These are phyloP conservation scores for Actinia equina DNA, from an alignment of 64 coral and sea anemone genomes.

Conservation along the genomic window DNA sequence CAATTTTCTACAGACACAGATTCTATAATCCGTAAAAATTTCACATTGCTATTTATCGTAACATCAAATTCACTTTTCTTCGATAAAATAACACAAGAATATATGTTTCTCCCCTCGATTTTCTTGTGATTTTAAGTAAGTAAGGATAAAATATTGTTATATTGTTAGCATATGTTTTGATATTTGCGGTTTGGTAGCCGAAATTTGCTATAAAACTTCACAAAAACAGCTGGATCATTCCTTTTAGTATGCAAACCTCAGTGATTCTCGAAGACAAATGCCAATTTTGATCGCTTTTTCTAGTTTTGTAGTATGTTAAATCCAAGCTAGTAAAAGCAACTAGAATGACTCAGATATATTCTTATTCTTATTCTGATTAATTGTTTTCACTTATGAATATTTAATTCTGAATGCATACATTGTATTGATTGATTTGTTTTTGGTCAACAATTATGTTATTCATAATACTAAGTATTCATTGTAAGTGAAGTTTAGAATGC, in stretches of 20 bases:
- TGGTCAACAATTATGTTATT: too few species aligned
- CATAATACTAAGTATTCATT: too few species aligned
- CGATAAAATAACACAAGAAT: too few species aligned
- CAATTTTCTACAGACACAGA: too few species aligned
- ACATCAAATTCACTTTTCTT: too few species aligned
- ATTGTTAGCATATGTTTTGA: not conserved
- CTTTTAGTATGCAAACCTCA: not conserved
- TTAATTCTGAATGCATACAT: not conserved
- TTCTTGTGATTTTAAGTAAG: not conserved
- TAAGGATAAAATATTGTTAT: not conserved
- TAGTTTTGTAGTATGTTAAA: not conserved
- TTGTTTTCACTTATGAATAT: not conserved
- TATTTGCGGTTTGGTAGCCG: not conserved
- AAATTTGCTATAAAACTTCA: not conserved
- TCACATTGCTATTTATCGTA: too few species aligned
- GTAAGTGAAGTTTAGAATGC: too few species aligned
- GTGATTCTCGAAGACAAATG: not conserved
- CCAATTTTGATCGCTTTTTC: not conserved
- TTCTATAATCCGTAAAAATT: too few species aligned
- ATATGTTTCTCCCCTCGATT: too few species aligned
- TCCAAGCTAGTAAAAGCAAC: not conserved
- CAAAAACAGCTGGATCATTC: not conserved
- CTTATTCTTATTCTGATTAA: not conserved
- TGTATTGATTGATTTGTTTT: not conserved
- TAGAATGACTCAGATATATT: not conserved